phyloP scores from a whole-genome alignment of 2,888 invertebrate species.

The Tinea semifulvella region DNA sequence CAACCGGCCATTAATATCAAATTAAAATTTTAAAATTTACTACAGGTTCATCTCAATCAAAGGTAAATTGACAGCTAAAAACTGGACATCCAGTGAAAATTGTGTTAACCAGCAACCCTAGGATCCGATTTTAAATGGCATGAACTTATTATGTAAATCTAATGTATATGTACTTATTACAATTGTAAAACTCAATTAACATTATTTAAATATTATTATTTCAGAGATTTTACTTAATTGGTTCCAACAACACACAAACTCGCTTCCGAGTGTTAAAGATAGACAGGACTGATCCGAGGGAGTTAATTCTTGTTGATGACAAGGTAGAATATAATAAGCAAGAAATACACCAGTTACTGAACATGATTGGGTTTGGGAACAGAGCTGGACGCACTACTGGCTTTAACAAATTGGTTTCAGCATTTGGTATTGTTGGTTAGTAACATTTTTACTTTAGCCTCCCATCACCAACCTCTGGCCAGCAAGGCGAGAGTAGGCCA shows the following conservation, averaged over 20 bases:
- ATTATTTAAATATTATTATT: conserved; percentile 24
- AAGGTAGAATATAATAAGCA: conserved; percentile 87
- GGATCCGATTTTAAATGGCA: not conserved
- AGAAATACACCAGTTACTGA: conserved; percentile 86
- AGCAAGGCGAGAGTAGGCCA: too few species aligned
- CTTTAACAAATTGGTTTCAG: conserved; percentile 82
- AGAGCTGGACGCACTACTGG: conserved; percentile 67
- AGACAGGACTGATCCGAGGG: conserved; percentile 86
- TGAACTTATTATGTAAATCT: not conserved
- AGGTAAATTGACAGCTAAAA: too few species aligned
- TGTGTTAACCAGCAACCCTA: too few species aligned
- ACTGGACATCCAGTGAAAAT: too few species aligned
- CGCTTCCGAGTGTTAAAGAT: conserved; percentile 93
- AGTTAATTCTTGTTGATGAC: conserved; percentile 86
- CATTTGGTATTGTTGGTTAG: conserved; percentile 93
- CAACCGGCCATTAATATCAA: too few species aligned
- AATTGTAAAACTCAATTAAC: not conserved
- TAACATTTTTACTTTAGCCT: too few species aligned
- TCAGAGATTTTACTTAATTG: conserved; percentile 93
- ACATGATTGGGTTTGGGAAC: conserved; percentile 69
- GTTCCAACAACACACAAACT: conserved; percentile 92
- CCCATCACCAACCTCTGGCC: too few species aligned
- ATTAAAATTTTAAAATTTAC: too few species aligned
- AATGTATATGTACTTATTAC: not conserved
- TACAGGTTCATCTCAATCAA: too few species aligned